phyloP scores from a whole-genome alignment of 2,113 vertebrate genomes.

The Oceanodroma tethys region DNA sequence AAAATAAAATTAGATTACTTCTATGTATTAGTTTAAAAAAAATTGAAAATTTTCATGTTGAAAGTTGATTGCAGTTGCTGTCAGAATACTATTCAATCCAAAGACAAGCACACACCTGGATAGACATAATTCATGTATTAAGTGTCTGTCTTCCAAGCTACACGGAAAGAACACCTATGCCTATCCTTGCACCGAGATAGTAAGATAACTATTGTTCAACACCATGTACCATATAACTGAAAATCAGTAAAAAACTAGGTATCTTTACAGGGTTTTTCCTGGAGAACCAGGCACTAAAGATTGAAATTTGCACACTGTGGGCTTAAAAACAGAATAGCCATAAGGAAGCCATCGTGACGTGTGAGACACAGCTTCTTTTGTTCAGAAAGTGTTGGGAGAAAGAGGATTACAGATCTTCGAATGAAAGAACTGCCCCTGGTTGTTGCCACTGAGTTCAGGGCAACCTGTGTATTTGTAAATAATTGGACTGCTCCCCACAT shows the following conservation, averaged over 20 bases:
- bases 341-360: accelerated
- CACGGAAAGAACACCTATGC: not conserved
- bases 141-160: not conserved
- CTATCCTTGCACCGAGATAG: not conserved
- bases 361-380: not conserved
- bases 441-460: not conserved
- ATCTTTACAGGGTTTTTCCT: not conserved
- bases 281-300: not conserved
- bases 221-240: not conserved
- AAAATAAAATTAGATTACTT: not conserved
- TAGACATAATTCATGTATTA: not conserved
- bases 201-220: not conserved
- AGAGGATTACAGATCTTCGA: not conserved
- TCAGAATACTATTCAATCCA: not conserved
- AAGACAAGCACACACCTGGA: not conserved
- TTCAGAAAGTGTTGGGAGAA: not conserved
- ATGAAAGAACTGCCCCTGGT: not conserved
- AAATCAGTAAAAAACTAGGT: not conserved
- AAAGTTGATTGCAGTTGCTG: not conserved
- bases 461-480: not conserved
- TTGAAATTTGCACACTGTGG: not conserved
- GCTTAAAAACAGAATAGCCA: not conserved
- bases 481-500: not conserved
- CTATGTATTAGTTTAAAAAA: not conserved
- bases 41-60: not conserved